Base-by-base conservation (phyloP, 2,888 invertebrate species). In the Tiphia femorata region DNA sequence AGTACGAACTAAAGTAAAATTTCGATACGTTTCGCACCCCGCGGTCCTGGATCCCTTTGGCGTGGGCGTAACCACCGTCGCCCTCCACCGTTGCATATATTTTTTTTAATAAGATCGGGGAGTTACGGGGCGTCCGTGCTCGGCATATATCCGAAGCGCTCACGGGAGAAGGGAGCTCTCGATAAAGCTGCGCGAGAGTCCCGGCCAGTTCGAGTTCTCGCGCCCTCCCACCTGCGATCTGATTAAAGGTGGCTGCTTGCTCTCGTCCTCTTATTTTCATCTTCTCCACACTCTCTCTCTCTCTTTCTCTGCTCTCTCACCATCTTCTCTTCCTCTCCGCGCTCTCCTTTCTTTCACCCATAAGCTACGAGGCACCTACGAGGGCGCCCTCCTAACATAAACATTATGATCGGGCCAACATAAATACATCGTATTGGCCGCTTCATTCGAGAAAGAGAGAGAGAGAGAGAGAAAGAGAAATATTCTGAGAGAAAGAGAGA, bases 351-450 rank as follows among this genome's bases (percentile, higher is more conserved):
- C 43, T 55, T 17, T 38, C 30, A 42, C 30, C 10, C 46, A n/a
- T 17, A 21, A 37, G 10, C 29, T 37, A 6, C 23, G 10, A 17
- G 17, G 25, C n/a, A 38, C n/a, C 40, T 19, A 30, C 54, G 40
- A 35, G 58, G 44, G 53, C 50, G 53, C 25, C n/a, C n/a, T n/a
- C n/a, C 59, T 53, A 65, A 62, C 72, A 67, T 72, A 72, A 77
- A 72, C 75, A 74, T 76, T 76, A 73, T 75, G 77, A 76, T 76
- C 66, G 64, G 54, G 64, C 60, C 73, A 72, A 72, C 71, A 72
- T 72, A 72, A 72, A 72, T 72, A 69, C 67, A 42, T 57, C 56
- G 61, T 68, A 67, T 61, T 59, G 71, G 71, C 68, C 70, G 50
- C n/a, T n/a, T 43, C 52, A 51, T 23, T 52, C 56, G 52, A 25